Base-by-base conservation (phyloP, 2,113 vertebrate species). In the Hassar affinis region DNA sequence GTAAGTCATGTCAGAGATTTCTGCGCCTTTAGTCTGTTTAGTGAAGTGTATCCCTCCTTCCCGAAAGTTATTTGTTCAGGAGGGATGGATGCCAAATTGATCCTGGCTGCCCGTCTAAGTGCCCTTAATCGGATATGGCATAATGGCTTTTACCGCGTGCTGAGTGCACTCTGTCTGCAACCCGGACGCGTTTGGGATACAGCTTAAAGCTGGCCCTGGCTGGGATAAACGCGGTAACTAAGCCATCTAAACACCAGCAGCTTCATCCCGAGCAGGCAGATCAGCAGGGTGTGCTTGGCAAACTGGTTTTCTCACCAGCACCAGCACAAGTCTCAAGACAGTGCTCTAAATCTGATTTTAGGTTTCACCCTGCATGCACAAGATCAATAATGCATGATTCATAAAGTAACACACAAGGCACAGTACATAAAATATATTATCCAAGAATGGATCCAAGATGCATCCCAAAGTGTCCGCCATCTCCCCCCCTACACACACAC, bases 41-140 rank as follows among this genome's bases (percentile, higher is more conserved):
- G 17, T 15, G 71, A 49, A 27, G 45, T 74, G n/a, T 51, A 74
- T 2, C 4, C 6, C 27, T 52, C 10, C 22, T 77, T 56, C 20
- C 30, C 33, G 74, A 56, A 77, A 77, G 74, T 77, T 77, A 35
- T 54, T 76, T 76, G 51, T 25, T 77, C 10, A 35, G 30, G 5
- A 25, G 10, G 74, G 74, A n/a, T 38, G 51, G 12, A 25, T 77
- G 10, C 51, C 74, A 56, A 77, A 35, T 77, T 11, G 30, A 56
- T 35, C 20, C 74, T 38, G 17, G 18, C 30, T 77, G 35, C 30
- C 51, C 3, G 11, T 38, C 52, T 22, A 1, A 25, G 74, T 56
- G 74, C 74, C 38, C 74, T 56, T 77, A 12, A 35, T 12, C 8
- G 30, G 30, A 56, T 56, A 12, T 3, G 33, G 4, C 18, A 22